Percentiles rank a stretch among this genome's conserved stretches.
phyloP scores from a whole-genome alignment of 2,888 invertebrate genomes.

The Stenodema calcarata region DNA sequence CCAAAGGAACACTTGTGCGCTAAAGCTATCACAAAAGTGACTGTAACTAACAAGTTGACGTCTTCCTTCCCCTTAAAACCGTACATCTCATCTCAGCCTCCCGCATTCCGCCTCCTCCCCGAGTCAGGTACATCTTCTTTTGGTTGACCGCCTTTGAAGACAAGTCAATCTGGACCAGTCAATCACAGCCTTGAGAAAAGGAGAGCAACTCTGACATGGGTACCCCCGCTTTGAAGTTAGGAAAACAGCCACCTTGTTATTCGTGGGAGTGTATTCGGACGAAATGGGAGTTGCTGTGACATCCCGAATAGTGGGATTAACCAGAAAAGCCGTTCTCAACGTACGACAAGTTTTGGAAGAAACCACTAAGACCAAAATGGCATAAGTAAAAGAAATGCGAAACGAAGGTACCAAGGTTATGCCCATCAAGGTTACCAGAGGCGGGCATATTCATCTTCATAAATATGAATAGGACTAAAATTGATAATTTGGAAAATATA shows the following conservation, averaged over 20 bases:
- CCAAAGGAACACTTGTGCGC: not conserved
- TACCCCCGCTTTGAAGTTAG: constrained; percentile 23
- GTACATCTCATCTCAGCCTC: not conserved
- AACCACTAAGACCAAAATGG: no score
- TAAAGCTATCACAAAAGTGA: not conserved
- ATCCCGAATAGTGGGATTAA: not conserved
- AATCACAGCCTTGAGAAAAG: constrained; percentile 5
- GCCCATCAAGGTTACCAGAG: no score
- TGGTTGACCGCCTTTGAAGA: constrained; percentile 46
- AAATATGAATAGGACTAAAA: no score
- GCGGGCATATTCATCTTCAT: no score
- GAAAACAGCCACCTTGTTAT: not conserved
- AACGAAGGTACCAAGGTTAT: no score
- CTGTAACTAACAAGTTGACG: constrained; percentile 4
- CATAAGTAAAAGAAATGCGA: no score
- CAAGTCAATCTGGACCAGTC: constrained; percentile 47
- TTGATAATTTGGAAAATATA: no score
- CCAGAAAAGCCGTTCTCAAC: not conserved
- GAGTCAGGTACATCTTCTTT: constrained; percentile 8
- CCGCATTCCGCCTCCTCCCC: not conserved
- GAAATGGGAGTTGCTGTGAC: not conserved
- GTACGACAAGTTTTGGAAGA: not conserved
- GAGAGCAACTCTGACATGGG: not conserved
- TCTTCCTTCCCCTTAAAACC: not conserved
- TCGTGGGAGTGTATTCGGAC: not conserved